Evolutionary conservation across 2,888 invertebrate genomes (phyloP), one percentile per base, ranked within the genome.

Genomic region (Drosophila multiciliata): DNA sequence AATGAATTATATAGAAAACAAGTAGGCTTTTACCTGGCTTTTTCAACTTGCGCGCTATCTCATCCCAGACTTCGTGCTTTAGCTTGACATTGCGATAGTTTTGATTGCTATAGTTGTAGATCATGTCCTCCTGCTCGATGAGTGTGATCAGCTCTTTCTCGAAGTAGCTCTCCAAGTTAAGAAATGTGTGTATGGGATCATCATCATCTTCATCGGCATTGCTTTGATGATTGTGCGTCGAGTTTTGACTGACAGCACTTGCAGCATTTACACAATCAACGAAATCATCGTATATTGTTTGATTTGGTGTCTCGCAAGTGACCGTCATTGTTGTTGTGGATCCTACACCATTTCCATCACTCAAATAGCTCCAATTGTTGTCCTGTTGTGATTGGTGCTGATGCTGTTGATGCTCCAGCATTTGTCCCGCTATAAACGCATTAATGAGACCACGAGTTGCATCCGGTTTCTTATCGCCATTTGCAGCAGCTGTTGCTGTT

Each of bases 91-190:
- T 92, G 20, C 91, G 91, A 75, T 92, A 92, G 61, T 89, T 89
- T 11, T 90, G 85, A 77, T 92, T 90, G 52, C 85, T 80, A 53
- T 79, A 84, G 53, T 92, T 91, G 70, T 92, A 92, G 15, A 92
- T 79, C 60, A 92, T 83, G 38, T 91, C 89, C 42, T 91, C 91
- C 32, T 90, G 86, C 57, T 91, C 89, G 26, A 92, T 84, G 62
- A 92, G 70, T 15, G 83, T 76, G 23, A 92, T 92, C 4, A 92
- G 80, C 63, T 92, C 92, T 60, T 92, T 91, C 59, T 92, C 92
- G 42, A 92, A 92, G 66, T 92, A 92, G 67, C 91, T 92, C 72
- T 92, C 92, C 66, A 92, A 92, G 63, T 92, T 92, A 0, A 92
- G 79, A 80, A 91, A 92, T 9, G 91, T 92, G 66, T 92, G 92